A percentile compares a stretch with the other conserved stretches of the same genome.
Conservation (phyloP, 2,888 invertebrate species). For the Ectobius pallidus region DNA sequence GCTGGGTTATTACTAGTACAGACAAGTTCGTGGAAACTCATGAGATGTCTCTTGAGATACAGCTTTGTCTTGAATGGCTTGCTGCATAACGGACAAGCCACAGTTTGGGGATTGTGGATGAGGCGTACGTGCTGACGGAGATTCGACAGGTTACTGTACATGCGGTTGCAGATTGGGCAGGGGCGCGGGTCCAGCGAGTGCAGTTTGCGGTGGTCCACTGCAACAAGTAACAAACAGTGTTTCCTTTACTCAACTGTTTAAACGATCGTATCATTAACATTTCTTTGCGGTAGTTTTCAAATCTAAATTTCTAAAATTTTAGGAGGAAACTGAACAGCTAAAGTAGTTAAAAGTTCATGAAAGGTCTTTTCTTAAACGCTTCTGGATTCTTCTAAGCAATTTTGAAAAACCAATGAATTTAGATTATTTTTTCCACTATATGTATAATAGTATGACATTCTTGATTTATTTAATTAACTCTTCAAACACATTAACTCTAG, state of each 20-base stretch:
- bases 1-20: constrained; percentile 10
- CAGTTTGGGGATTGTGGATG: constrained; percentile 68
- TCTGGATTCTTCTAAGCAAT: too few species aligned
- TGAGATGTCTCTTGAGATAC: constrained; percentile 65
- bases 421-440: too few species aligned
- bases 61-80: constrained; percentile 69
- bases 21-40: constrained; percentile 59
- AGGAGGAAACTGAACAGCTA: too few species aligned
- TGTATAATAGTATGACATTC: too few species aligned
- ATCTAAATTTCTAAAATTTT: too few species aligned
- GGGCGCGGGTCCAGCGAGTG: constrained; percentile 63
- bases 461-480: too few species aligned
- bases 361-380: too few species aligned
- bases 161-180: constrained; percentile 67
- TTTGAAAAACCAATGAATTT: too few species aligned
- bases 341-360: too few species aligned
- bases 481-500: too few species aligned
- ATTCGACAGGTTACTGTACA: constrained; percentile 70
- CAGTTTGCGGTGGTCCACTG: constrained; percentile 59
- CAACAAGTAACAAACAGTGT: constrained; percentile 48
- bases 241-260: constrained; percentile 13
- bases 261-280: too few species aligned
- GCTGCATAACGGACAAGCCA: constrained; percentile 65
- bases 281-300: too few species aligned
- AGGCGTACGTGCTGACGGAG: constrained; percentile 69